Evolutionary conservation across 2,888 invertebrate genomes (phyloP).

Genomic region (Oligia fasciuncula): DNA sequence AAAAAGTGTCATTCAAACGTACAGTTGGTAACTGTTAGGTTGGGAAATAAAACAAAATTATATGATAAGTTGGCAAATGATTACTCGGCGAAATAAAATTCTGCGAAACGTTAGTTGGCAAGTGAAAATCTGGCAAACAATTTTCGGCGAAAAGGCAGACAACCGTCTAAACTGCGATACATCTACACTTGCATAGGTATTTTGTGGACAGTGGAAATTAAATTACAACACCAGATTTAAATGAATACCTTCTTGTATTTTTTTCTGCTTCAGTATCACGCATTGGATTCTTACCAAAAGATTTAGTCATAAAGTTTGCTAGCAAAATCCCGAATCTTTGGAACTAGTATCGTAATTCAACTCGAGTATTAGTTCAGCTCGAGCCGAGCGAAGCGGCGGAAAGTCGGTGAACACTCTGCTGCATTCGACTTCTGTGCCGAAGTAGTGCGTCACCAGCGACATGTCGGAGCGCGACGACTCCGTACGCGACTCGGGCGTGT

Average conservation of each 20-base stretch:
- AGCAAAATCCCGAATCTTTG: constrained; percentile 2
- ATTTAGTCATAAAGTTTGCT: neutral
- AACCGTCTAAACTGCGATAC: neutral
- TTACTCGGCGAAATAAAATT: no score
- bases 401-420: neutral
- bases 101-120: no score
- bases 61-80: no score
- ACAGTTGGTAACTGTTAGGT: no score
- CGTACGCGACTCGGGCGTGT: constrained; percentile 8
- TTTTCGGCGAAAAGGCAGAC: no score
- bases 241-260: neutral
- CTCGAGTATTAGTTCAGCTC: constrained; percentile 55
- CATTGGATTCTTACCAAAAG: neutral
- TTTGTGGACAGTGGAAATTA: neutral
- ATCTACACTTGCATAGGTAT: neutral
- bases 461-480: neutral
- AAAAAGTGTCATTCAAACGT: no score
- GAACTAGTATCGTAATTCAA: constrained; percentile 50
- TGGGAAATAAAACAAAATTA: no score
- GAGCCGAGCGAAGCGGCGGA: neutral
- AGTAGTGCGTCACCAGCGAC: constrained; percentile 26
- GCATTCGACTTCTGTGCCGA: neutral
- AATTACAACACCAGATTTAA: neutral
- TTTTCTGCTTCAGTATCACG: neutral
- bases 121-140: no score